phyloP scores from a whole-genome alignment of 2,113 vertebrate genomes.

The Syrrhaptes paradoxus region DNA sequence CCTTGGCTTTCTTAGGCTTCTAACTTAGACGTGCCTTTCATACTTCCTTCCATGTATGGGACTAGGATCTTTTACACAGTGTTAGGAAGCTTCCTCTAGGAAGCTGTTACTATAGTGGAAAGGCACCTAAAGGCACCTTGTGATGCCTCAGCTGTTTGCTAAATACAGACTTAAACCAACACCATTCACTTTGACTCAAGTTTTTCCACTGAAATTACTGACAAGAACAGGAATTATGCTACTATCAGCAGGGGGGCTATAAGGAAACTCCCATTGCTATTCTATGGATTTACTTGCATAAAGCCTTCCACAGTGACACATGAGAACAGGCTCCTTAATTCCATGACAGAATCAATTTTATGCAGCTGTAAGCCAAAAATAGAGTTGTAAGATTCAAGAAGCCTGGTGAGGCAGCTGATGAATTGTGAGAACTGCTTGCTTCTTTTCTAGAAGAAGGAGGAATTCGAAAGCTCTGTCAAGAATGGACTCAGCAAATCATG shows the following conservation, averaged over 20 bases:
- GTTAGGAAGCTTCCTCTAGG: background rate
- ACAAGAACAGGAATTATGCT: constrained; percentile 29
- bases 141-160: constrained; percentile 18
- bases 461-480: background rate
- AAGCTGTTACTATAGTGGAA: background rate
- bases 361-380: constrained; percentile 53
- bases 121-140: constrained; percentile 11
- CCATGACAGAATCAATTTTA: constrained; percentile 43
- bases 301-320: constrained; percentile 27
- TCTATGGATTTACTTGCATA: background rate
- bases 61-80: background rate
- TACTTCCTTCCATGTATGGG: background rate
- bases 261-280: background rate
- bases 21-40: background rate
- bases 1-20: background rate
- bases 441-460: background rate
- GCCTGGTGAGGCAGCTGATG: constrained; percentile 7
- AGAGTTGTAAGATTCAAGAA: background rate
- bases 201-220: constrained; percentile 46
- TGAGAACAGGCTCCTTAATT: constrained; percentile 25
- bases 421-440: background rate
- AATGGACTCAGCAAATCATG: background rate
- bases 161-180: constrained; percentile 31
- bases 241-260: background rate
- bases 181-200: background rate